These are phyloP conservation scores for Mormyrops attenuatus DNA, from an alignment of 2,797 vertebrate species.

Conservation along the genomic window DNA sequence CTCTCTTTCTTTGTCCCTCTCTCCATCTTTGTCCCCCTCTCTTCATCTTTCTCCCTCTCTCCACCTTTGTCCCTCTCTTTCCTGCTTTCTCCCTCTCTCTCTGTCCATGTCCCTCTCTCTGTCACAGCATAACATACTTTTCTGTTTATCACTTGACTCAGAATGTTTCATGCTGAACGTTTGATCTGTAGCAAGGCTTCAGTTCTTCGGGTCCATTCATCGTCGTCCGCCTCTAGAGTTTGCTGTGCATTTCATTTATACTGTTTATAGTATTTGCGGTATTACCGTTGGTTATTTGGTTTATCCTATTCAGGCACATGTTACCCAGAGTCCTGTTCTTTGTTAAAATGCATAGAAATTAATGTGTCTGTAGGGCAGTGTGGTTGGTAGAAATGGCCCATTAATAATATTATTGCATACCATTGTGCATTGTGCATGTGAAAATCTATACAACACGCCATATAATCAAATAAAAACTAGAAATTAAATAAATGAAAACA, in stretches of 20 bases:
- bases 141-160: not conserved
- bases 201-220: not conserved
- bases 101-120: not conserved
- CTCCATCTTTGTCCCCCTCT: no score
- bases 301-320: not conserved
- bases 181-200: not conserved
- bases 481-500: slow-evolving; percentile 8
- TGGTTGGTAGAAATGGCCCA: not conserved
- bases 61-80: no score
- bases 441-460: not conserved
- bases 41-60: no score
- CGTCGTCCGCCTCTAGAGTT: not conserved
- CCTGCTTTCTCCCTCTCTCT: not conserved
- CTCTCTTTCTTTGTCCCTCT: no score
- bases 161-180: not conserved
- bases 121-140: not conserved
- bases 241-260: not conserved
- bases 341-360: not conserved
- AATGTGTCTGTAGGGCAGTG: not conserved
- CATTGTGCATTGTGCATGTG: not conserved
- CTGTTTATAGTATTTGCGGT: not conserved
- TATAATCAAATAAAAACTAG: not conserved
- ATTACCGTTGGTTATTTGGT: not conserved
- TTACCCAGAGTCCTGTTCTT: not conserved
- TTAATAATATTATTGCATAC: not conserved